Conservation (phyloP, 2,797 vertebrate genomes). For the Knipowitschia caucasica region DNA sequence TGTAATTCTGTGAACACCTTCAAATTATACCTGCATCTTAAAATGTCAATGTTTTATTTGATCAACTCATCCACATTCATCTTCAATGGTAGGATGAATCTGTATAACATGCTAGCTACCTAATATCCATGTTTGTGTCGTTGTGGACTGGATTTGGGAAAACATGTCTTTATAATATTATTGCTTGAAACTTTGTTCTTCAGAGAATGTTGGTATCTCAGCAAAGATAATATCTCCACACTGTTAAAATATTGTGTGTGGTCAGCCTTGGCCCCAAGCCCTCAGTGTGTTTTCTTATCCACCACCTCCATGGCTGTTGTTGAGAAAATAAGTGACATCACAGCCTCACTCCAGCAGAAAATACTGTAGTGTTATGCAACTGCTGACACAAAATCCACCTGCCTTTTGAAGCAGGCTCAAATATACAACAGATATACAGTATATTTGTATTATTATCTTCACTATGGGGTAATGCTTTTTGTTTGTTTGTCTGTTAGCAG, state of each 20-base stretch:
- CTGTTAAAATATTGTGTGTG: neutral
- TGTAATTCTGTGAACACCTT: too few species aligned
- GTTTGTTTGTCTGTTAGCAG: too few species aligned
- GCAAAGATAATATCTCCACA: neutral
- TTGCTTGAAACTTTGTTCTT: neutral
- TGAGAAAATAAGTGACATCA: conserved; percentile 56
- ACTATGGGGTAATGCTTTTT: too few species aligned
- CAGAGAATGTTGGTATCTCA: neutral
- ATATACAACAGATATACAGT: too few species aligned
- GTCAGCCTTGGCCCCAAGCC: conserved; percentile 40
- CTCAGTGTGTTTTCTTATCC: conserved; percentile 40
- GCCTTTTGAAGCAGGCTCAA: too few species aligned
- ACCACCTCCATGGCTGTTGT: conserved; percentile 49
- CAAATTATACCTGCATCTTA: conserved; percentile 5
- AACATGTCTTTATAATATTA: neutral
- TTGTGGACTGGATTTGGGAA: neutral
- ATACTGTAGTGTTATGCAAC: too few species aligned
- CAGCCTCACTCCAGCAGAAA: conserved; percentile 48
- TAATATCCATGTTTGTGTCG: neutral
- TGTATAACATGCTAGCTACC: too few species aligned
- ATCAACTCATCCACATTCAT: too few species aligned
- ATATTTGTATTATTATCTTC: too few species aligned
- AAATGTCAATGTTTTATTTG: too few species aligned
- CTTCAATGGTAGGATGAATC: too few species aligned
- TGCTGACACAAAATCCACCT: too few species aligned